Evolutionary conservation across 64 coral and sea anemone species (phyloP).

Genomic region (Astreopora myriophthalma): DNA sequence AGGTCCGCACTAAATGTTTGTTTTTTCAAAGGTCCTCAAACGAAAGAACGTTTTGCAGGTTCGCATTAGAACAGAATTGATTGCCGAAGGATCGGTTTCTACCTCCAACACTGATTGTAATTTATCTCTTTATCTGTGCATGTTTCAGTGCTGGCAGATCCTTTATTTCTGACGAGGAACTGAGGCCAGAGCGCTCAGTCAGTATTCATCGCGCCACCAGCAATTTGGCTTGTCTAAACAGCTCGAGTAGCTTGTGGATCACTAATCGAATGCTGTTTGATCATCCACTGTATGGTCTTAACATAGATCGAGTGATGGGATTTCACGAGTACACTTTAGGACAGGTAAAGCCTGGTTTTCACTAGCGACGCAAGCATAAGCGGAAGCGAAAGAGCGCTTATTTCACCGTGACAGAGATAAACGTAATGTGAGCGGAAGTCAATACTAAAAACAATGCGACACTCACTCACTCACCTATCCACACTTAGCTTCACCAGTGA

Average conservation of each 20-base stretch:
- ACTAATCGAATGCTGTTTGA: constrained; percentile 82
- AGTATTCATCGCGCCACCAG: constrained; percentile 79
- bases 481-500: constrained; percentile 95
- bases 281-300: constrained; percentile 90
- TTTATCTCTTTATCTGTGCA: neutral
- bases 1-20: too few relatives aligned
- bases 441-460: too few relatives aligned
- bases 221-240: constrained; percentile 49
- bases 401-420: neutral
- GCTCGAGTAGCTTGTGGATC: constrained; percentile 62
- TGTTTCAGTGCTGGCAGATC: constrained; percentile 58
- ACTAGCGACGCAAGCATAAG: neutral
- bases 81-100: too few relatives aligned
- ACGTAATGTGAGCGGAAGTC: neutral
- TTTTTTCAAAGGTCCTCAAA: too few relatives aligned
- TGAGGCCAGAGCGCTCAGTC: constrained; percentile 67
- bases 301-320: constrained; percentile 88
- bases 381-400: neutral
- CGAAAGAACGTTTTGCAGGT: too few relatives aligned
- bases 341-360: constrained; percentile 66
- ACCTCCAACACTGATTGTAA: too few relatives aligned
- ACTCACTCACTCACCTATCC: constrained; percentile 54
- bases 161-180: constrained; percentile 71
- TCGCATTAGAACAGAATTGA: too few relatives aligned
- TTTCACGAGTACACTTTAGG: constrained; percentile 92